Percentiles rank a stretch among this genome's conserved stretches.
phyloP scores from a whole-genome alignment of 1,140 invertebrate species.

The Brachionus rotundiformis region DNA sequence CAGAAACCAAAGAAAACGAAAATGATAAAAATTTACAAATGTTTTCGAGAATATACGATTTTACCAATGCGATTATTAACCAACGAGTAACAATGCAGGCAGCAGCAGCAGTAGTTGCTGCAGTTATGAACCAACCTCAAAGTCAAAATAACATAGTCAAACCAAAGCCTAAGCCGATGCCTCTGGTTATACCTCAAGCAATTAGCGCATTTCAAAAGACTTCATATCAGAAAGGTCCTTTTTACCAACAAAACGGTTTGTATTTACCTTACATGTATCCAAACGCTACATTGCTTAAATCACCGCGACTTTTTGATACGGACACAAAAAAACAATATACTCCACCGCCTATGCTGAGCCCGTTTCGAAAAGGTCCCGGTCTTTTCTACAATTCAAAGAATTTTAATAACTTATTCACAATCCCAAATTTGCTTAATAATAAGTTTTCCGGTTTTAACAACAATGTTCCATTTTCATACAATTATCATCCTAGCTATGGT shows the following conservation, averaged over 20 bases:
- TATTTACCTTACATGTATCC: constrained; percentile 52
- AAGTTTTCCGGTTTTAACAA: background rate
- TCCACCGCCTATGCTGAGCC: constrained; percentile 86
- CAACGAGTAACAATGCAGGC: constrained; percentile 52
- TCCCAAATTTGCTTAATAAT: constrained; percentile 51
- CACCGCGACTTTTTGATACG: constrained; percentile 52
- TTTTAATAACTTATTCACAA: constrained; percentile 52
- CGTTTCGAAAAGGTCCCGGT: constrained; percentile 80
- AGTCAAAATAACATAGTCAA: constrained; percentile 41
- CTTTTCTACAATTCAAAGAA: constrained; percentile 71
- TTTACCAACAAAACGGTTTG: constrained; percentile 63
- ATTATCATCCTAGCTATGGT: background rate
- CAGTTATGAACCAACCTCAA: constrained; percentile 47
- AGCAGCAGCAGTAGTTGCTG: constrained; percentile 54
- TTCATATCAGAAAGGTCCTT: background rate
- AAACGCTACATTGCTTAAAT: constrained; percentile 56
- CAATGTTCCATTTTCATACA: background rate
- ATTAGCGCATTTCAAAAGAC: constrained; percentile 62
- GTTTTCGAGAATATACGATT: constrained; percentile 49
- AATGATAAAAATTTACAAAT: constrained; percentile 34
- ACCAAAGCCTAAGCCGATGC: constrained; percentile 67
- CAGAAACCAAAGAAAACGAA: constrained; percentile 41
- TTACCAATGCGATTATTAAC: constrained; percentile 50
- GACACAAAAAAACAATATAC: constrained; percentile 72
- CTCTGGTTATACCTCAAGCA: constrained; percentile 67